phyloP scores from a whole-genome alignment of 2,113 vertebrate species.

The Promerops cafer region DNA sequence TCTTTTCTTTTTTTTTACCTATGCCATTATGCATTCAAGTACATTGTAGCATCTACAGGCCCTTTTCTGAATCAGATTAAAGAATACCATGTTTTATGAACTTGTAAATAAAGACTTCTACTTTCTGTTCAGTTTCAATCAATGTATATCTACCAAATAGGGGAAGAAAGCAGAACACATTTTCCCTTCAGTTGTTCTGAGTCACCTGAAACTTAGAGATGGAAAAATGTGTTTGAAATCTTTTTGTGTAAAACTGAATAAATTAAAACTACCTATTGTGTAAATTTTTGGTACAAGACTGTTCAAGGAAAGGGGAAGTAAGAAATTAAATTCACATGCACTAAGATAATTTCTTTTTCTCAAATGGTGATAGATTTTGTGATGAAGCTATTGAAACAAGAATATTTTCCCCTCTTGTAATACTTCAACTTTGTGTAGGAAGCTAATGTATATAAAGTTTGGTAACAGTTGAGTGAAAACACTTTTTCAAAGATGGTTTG shows the following conservation, averaged over 20 bases:
- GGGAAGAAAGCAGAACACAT: neutral
- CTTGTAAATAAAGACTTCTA: neutral
- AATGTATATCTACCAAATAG: neutral
- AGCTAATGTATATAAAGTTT: neutral
- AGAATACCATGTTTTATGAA: neutral
- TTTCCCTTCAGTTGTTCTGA: neutral
- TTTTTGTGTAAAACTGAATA: neutral
- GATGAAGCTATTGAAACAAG: neutral
- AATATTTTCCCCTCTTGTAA: neutral
- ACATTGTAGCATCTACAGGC: neutral
- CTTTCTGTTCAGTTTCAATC: neutral
- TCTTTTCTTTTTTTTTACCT: neutral
- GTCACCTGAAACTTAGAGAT: neutral
- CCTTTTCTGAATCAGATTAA: neutral
- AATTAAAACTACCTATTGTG: neutral
- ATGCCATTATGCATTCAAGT: neutral
- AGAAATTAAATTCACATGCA: neutral
- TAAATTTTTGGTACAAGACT: neutral
- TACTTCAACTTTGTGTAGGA: neutral
- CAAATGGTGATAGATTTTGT: neutral
- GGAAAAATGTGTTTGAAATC: neutral
- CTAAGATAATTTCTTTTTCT: neutral
- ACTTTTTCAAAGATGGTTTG: neutral
- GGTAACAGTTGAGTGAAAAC: neutral
- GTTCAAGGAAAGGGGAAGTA: neutral